Evolutionary conservation across 2,113 vertebrate species (phyloP).

Genomic region (Antigone vipio): DNA sequence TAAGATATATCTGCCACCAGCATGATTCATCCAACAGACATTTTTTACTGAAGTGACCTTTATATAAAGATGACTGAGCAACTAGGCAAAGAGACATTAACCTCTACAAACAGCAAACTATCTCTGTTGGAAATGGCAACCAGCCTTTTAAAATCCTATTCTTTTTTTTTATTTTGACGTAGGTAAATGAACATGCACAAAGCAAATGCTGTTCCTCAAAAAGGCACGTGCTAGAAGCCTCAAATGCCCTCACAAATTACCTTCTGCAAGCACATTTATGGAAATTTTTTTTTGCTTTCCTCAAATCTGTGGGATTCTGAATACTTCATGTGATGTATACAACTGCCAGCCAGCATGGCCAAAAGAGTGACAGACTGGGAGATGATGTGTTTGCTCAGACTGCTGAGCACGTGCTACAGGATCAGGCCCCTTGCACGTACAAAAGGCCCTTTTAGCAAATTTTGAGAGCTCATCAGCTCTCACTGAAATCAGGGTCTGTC

Average conservation of each 20-base stretch:
- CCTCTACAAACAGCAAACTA: conserved; percentile 60
- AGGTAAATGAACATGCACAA: conserved; percentile 12
- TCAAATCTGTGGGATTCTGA: not conserved
- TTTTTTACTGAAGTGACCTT: conserved; percentile 62
- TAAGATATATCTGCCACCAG: conserved; percentile 57
- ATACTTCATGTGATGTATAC: not conserved
- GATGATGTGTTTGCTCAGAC: not conserved
- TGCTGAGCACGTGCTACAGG: not conserved
- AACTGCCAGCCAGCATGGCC: not conserved
- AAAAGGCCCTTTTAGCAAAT: not conserved
- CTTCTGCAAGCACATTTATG: not conserved
- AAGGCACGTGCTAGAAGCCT: conserved; percentile 12
- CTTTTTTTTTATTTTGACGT: not conserved
- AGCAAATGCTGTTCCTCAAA: not conserved
- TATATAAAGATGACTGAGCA: conserved; percentile 52
- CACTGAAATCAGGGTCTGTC: not conserved
- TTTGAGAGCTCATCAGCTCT: not conserved
- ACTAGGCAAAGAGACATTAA: conserved; percentile 58
- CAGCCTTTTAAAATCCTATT: not conserved
- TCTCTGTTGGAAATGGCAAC: conserved; percentile 49
- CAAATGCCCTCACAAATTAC: not conserved
- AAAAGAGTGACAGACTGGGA: not conserved
- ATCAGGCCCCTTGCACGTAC: fast-evolving
- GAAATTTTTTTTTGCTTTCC: not conserved
- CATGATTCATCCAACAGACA: conserved; percentile 64